These are phyloP conservation scores for Enoplosus armatus DNA, from an alignment of 2,797 vertebrate species.

Conservation along the genomic window DNA sequence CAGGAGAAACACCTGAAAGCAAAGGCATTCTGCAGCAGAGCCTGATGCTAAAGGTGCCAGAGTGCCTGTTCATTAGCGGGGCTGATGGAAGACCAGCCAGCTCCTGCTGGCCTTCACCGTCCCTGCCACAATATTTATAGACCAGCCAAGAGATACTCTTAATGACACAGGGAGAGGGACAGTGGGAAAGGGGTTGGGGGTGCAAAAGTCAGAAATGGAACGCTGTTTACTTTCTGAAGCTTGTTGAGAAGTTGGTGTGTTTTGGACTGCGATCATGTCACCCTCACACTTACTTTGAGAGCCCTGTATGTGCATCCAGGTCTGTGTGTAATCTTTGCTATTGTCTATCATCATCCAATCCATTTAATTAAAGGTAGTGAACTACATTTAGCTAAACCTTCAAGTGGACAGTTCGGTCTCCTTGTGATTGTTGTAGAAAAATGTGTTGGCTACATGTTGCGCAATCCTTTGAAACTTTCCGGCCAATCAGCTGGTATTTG, in stretches of 20 bases:
- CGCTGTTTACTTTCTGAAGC: conserved; percentile 71
- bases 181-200: conserved; percentile 54
- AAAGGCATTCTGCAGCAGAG: conserved; percentile 65
- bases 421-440: conserved; percentile 20
- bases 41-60: conserved; percentile 78
- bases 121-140: conserved; percentile 84
- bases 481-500: conserved; percentile 82
- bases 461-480: conserved; percentile 70
- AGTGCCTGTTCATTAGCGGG: conserved; percentile 81
- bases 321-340: conserved; percentile 19
- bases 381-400: background rate
- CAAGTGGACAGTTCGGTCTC: background rate
- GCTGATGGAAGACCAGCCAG: conserved; percentile 79
- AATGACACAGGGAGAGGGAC: conserved; percentile 77
- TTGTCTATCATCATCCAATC: conserved; percentile 15
- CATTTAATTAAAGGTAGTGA: conserved; percentile 1
- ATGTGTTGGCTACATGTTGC: conserved; percentile 49
- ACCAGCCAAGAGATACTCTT: conserved; percentile 79
- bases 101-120: conserved; percentile 82
- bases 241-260: conserved; percentile 62
- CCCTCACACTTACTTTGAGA: conserved; percentile 48
- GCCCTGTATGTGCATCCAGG: conserved; percentile 19
- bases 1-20: conserved; percentile 64
- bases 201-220: conserved; percentile 73
- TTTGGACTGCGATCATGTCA: conserved; percentile 50